Base-by-base conservation (phyloP, 2,888 invertebrate genomes). In the Euproctis similis region DNA sequence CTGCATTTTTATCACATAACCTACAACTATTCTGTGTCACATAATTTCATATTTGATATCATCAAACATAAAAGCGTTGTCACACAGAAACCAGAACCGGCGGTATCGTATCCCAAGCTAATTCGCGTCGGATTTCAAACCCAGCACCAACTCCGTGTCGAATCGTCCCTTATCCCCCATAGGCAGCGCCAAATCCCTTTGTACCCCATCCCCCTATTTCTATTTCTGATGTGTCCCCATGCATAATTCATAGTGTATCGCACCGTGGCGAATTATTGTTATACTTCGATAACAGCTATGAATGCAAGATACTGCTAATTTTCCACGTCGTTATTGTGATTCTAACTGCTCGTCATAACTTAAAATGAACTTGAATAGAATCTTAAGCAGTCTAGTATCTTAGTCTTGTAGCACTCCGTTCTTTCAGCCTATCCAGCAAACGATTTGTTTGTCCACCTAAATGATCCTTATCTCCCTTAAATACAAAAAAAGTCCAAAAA, bases 161-260 rank as follows among this genome's bases (percentile, higher is more conserved):
- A 74, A 81, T 80, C 64, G 63, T 58, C 61, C 58, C 47, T 51
- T 48, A 56, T 56, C 62, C 49, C n/a, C 50, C 49, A 58, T 24
- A 65, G 66, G 61, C 65, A 62, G 42, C 47, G 53, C 55, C 54
- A 54, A 62, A 57, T 57, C 57, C 56, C 53, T 24, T 24, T 35
- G 28, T 38, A n/a, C 54, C 53, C 39, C 40, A 29, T 57, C 61
- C 62, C 65, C 33, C 34, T 26, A 30, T 67, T 72, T 48, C 48
- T 70, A 72, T 74, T 70, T 53, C 45, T 50, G 36, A 46, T 47
- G 37, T 48, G 34, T 40, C 31, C n/a, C 39, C 27, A 43, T 75
- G 59, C 71, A 76, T 78, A 73, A 78, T 78, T 77, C 77, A 78
- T 78, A 42, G 59, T 45, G 42, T 49, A 51, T 48, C 49, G 42